phyloP scores from a whole-genome alignment of 2,797 vertebrate genomes.

The Spinus pinus region DNA sequence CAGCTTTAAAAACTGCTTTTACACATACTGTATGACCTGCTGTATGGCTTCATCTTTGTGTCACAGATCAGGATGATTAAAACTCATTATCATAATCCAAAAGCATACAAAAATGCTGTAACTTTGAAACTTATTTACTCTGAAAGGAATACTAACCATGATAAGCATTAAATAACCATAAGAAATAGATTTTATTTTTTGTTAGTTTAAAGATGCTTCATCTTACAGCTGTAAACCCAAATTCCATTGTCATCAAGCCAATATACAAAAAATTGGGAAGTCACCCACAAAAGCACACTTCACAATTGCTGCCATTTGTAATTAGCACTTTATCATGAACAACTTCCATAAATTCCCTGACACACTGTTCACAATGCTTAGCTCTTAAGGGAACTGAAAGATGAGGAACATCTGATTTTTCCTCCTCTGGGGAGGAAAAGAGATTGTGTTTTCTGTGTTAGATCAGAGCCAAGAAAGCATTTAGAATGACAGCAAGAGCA shows the following conservation, averaged over 20 bases:
- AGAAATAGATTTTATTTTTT: conserved; percentile 60
- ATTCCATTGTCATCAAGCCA: neutral
- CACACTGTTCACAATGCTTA: neutral
- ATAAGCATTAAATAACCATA: conserved; percentile 2
- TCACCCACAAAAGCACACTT: conserved; percentile 17
- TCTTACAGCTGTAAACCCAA: conserved; percentile 34
- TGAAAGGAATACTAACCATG: neutral
- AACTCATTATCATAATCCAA: neutral
- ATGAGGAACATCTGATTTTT: neutral
- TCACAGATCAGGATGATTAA: neutral
- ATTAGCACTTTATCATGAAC: neutral
- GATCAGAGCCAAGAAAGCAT: conserved; percentile 15
- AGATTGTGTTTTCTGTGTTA: neutral
- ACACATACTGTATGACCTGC: neutral
- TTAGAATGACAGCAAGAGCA: conserved; percentile 1
- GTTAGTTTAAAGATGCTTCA: conserved; percentile 17
- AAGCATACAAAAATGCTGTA: neutral
- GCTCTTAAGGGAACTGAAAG: conserved; percentile 33
- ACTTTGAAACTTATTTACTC: neutral
- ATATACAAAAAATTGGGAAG: neutral
- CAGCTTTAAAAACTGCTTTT: neutral
- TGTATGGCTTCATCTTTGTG: neutral
- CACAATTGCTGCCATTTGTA: neutral
- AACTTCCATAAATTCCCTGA: neutral
- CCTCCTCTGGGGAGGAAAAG: neutral